phyloP scores from a whole-genome alignment of 2,797 vertebrate species.

The Coregonus sp. region DNA sequence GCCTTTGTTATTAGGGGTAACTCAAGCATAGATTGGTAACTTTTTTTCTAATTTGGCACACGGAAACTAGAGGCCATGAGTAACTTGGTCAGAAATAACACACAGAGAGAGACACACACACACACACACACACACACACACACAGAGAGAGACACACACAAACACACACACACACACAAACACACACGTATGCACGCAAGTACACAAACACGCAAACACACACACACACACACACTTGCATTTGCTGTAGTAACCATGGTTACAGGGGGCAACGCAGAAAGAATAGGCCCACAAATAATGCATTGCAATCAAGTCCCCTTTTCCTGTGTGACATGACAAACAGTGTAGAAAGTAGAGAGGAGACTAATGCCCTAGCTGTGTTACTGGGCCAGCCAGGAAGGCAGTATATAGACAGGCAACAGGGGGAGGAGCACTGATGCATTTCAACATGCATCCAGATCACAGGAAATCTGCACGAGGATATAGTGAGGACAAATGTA shows the following conservation, averaged over 20 bases:
- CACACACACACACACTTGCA: constrained; percentile 17
- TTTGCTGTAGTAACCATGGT: constrained; percentile 53
- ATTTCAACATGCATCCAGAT: neutral
- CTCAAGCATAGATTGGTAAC: no score
- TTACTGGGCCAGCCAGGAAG: neutral
- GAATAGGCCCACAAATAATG: constrained; percentile 50
- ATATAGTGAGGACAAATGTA: neutral
- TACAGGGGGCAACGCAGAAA: constrained; percentile 39
- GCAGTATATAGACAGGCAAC: neutral
- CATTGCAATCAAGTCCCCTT: constrained; percentile 40
- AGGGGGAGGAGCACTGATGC: neutral
- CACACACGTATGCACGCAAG: no score
- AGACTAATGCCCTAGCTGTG: neutral
- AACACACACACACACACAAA: no score
- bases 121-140: no score
- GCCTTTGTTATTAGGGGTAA: no score
- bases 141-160: no score
- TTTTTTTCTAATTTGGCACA: no score
- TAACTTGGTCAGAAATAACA: no score
- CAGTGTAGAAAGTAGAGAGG: constrained; percentile 20
- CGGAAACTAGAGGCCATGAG: no score
- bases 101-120: no score
- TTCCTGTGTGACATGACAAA: constrained; percentile 27
- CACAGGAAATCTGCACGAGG: neutral
- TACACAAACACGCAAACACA: constrained; percentile 11